Base-by-base conservation (phyloP, 64 coral and sea anemone genomes). In the Pocillopora damicornis region DNA sequence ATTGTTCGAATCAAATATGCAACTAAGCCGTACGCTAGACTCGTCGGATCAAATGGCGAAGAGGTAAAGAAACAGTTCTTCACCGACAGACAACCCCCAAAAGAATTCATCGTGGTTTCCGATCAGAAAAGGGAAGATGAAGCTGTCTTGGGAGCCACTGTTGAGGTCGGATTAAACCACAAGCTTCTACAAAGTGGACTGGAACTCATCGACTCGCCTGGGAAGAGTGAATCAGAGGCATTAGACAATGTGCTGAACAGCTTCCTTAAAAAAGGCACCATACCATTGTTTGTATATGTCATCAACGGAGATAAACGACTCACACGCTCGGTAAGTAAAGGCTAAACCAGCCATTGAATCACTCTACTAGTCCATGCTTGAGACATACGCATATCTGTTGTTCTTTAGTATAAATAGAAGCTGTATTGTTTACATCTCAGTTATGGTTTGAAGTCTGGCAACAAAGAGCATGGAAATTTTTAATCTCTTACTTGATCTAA, bases 221-320 rank as follows among this genome's bases (percentile, higher is more conserved):
- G 89, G 61, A 83, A 76, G 18, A 71, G 72, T 22, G 89, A 91
- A 65, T 86, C 75, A 1, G 81, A 86, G 0, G 89, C 35, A 0
- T 68, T 91, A 59, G 81, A 91, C 16, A 83, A 51, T 11, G 61
- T 91, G 22, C 61, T 91, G 22, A 74, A 91, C 11, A 82, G 60
- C 9, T 91, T 58, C 37, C 45, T 91, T 35, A 4, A 86, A 61
- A 86, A 86, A 67, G 89, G 82, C 9, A 57, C 75, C 26, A 81
- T 91, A 3, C 89, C 89, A 26, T 59, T 91, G 15, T 86, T 91
- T 60, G 89, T 91, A 14, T 91, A 91, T 72, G 74, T 91, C 56
- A 72, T 91, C 35, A 59, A 91, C 74, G 89, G 89, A n/a, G 42
- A 86, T 14, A n/a, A 67, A 8, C 74, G 67, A 30, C 80, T 91